phyloP scores from a whole-genome alignment of 1,140 invertebrate genomes.

The Diuraphis noxia region DNA sequence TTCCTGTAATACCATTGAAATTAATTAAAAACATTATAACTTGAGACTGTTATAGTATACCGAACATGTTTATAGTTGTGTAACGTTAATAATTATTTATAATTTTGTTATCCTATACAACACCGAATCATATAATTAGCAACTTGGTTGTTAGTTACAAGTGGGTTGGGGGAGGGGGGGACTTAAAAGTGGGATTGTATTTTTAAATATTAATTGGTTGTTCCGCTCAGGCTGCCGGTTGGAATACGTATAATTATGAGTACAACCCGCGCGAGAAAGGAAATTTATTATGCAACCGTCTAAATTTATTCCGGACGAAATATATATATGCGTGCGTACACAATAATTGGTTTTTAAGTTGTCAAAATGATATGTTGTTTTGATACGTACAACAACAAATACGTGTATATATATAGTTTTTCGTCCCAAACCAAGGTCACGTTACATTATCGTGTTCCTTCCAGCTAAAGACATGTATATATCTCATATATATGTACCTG shows the following conservation, averaged over 20 bases:
- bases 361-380: slow-evolving; percentile 39
- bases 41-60: not conserved
- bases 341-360: slow-evolving; percentile 43
- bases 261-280: not conserved
- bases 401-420: not conserved
- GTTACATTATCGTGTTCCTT: slow-evolving; percentile 33
- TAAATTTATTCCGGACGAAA: not conserved
- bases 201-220: not conserved
- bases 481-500: not conserved
- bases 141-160: not conserved
- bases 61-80: not conserved
- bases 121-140: not conserved
- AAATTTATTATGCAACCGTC: slow-evolving; percentile 44
- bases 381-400: slow-evolving; percentile 21
- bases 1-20: not conserved
- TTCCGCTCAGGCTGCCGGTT: not conserved
- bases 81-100: not conserved
- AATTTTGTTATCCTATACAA: not conserved
- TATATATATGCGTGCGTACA: not conserved
- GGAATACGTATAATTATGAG: not conserved
- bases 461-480: not conserved
- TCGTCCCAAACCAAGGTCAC: not conserved
- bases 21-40: not conserved
- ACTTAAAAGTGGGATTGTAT: not conserved
- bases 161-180: too few relatives aligned